A percentile compares a stretch with the other conserved stretches of the same genome.
Evolutionary conservation across 2,888 invertebrate species (phyloP).

Genomic region (Dastarcus helophoroides): DNA sequence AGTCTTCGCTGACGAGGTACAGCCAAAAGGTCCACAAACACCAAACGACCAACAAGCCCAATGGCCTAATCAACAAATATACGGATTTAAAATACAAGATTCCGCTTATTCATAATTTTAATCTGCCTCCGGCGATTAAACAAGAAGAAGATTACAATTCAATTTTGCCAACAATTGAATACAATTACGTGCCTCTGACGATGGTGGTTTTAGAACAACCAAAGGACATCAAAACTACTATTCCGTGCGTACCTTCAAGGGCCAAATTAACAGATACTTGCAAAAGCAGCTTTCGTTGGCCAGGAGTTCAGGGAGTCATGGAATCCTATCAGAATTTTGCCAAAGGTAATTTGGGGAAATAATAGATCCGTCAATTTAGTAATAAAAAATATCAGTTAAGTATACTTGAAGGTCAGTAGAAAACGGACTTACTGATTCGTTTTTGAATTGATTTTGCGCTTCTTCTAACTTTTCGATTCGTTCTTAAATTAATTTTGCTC

Average conservation of each 20-base stretch:
- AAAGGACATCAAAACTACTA: slow-evolving; percentile 4
- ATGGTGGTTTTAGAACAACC: slow-evolving; percentile 20
- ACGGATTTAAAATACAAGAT: slow-evolving; percentile 17
- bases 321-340: slow-evolving; percentile 43
- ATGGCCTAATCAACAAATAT: slow-evolving; percentile 36
- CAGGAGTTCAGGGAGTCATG: slow-evolving; percentile 40
- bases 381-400: no score
- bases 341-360: slow-evolving; percentile 43
- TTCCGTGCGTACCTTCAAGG: slow-evolving; percentile 3
- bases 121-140: slow-evolving; percentile 8
- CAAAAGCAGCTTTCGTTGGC: slow-evolving; percentile 35
- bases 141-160: slow-evolving; percentile 15
- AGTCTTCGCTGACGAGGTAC: slow-evolving; percentile 39
- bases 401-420: no score
- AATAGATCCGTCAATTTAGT: no score
- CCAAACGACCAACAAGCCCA: slow-evolving; percentile 32
- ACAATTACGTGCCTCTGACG: slow-evolving; percentile 20
- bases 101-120: slow-evolving; percentile 21
- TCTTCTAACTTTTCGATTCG: no score
- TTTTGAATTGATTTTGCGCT: no score
- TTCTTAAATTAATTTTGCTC: no score
- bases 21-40: slow-evolving; percentile 30
- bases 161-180: slow-evolving; percentile 13
- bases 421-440: no score
- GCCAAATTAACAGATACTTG: not conserved